Base-by-base conservation (phyloP, 2,888 invertebrate species). In the Arrhopalites spinosus region DNA sequence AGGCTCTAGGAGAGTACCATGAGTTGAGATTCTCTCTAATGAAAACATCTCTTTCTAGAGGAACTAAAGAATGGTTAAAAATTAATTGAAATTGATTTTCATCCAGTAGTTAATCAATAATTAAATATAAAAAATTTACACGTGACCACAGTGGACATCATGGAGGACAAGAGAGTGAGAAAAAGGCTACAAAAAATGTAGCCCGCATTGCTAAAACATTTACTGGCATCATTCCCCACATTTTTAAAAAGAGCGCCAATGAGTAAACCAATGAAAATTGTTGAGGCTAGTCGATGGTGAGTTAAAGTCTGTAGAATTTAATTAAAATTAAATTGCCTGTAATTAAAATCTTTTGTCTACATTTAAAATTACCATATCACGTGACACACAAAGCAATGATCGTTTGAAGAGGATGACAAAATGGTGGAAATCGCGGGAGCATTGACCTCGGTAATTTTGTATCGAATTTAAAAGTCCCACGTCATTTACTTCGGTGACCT, bases 121-220 rank as follows among this genome's bases (percentile, higher is more conserved):
- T 15, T n/a, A 5, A 8, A 2, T n/a, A 50, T n/a, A 2, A 13
- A 50, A 3, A 29, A 17, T 94, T 93, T 87, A 97, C 97, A 98
- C 85, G 97, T 97, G 84, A 97, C 90, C 84, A 98, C 96, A 67
- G 97, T 98, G 80, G 97, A 96, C 97, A 98, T 98, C 92, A 98
- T 95, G 69, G 97, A 95, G 73, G 96, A 95, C 86, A 97, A 98
- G 11, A 36, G 5, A 36, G 36, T 36, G 36, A 36, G n/a, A 36
- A 11, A 7, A 36, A 7, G 23, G 53, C 3, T 8, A 53, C 7
- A 20, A 53, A 5, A 17, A 53, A n/a, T n/a, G n/a, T n/a, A n/a
- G n/a, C 96, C 96, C 27, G 95, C 93, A 84, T 98, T 98, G 86
- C 95, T 96, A 89, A 92, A 93, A 29, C 95, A 95, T 87, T 96